Conservation (phyloP, 2,797 vertebrate species). For the Atherinosoma microstoma region DNA sequence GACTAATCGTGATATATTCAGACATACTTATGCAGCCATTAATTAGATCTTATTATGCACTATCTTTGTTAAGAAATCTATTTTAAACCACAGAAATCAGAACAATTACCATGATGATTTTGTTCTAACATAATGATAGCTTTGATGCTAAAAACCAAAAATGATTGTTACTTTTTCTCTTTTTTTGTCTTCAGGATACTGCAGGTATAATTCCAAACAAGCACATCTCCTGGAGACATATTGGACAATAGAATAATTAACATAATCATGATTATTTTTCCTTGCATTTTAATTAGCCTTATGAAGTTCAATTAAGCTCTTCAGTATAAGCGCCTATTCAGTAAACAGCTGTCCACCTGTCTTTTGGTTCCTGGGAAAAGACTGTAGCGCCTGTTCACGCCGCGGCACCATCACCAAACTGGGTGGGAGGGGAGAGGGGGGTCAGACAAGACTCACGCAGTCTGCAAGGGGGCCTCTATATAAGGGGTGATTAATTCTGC, state of each 20-base stretch:
- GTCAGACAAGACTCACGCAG: conserved; percentile 52
- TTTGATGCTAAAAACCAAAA: conserved; percentile 5
- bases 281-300: conserved; percentile 76
- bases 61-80: background rate
- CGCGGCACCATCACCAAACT: conserved; percentile 61
- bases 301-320: conserved; percentile 84
- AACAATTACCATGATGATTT: conserved; percentile 26
- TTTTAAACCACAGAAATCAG: conserved; percentile 30
- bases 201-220: conserved; percentile 56
- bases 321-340: conserved; percentile 76
- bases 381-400: conserved; percentile 77
- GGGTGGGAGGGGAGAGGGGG: conserved; percentile 25
- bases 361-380: conserved; percentile 79
- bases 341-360: conserved; percentile 83
- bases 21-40: conserved; percentile 20
- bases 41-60: conserved; percentile 22
- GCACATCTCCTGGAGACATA: conserved; percentile 47
- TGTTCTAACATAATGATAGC: conserved; percentile 8
- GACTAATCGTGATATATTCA: background rate
- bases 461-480: conserved; percentile 56
- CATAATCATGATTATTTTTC: conserved; percentile 77
- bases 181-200: conserved; percentile 32
- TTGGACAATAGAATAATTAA: conserved; percentile 75
- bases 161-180: conserved; percentile 13
- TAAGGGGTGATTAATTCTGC: conserved; percentile 50